Conservation (phyloP, 2,888 invertebrate genomes). For the Eubasilissa splendida region DNA sequence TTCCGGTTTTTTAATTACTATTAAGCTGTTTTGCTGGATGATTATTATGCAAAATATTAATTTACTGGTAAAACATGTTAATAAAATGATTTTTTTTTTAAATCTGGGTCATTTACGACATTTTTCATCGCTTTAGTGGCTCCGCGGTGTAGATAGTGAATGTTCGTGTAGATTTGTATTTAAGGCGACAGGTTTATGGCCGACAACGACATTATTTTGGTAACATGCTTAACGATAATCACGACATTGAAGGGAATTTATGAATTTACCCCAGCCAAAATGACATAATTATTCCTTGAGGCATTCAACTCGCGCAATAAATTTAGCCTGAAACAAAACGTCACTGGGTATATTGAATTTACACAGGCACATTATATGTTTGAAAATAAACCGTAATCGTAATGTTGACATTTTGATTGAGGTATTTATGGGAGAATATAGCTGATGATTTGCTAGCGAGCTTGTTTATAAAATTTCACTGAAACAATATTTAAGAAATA, state of each 20-base stretch:
- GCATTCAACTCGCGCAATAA: slow-evolving; percentile 43
- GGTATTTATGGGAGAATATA: no score
- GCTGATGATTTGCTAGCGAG: no score
- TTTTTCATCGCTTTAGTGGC: slow-evolving; percentile 23
- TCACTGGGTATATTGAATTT: background rate
- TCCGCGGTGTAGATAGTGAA: slow-evolving; percentile 3
- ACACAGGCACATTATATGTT: no score
- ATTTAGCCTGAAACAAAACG: slow-evolving; percentile 35
- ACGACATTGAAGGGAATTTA: slow-evolving; percentile 51
- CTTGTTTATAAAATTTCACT: no score
- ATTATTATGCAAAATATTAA: no score
- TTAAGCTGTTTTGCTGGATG: no score
- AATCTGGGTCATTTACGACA: background rate
- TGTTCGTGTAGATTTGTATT: slow-evolving; percentile 22
- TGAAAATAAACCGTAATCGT: no score
- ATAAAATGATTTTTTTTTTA: no score
- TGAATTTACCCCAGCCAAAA: slow-evolving; percentile 41
- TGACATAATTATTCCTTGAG: slow-evolving; percentile 50
- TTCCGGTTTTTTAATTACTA: no score
- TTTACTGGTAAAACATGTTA: no score
- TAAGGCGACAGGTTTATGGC: slow-evolving; percentile 26
- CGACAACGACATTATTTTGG: slow-evolving; percentile 31
- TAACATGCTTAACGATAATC: slow-evolving; percentile 46
- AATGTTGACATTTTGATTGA: no score
- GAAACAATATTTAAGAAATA: no score